Evolutionary conservation across 2,797 vertebrate species (phyloP).

Genomic region (Dermochelys coriacea): DNA sequence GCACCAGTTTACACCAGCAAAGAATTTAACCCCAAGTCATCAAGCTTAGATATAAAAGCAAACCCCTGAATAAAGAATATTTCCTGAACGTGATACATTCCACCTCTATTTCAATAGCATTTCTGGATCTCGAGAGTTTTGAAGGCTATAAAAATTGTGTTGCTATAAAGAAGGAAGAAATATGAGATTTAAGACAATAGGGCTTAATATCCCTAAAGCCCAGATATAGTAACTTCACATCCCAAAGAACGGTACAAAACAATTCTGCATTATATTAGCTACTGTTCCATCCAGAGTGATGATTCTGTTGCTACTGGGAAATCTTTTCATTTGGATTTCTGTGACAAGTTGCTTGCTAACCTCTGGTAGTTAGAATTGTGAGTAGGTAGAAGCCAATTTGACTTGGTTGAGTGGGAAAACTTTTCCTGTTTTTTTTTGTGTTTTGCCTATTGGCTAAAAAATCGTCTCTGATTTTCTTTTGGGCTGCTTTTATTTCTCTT

Average conservation of each 20-base stretch:
- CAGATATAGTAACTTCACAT: background rate
- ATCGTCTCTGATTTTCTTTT: background rate
- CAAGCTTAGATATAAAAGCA: background rate
- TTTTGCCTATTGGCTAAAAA: background rate
- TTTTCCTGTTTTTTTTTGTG: background rate
- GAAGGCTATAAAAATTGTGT: background rate
- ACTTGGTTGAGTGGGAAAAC: background rate
- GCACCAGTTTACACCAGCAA: slow-evolving; percentile 42
- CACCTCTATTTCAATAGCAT: background rate
- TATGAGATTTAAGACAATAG: background rate
- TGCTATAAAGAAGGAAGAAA: background rate
- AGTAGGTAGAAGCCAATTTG: background rate
- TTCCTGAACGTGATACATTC: background rate
- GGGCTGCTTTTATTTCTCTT: slow-evolving; percentile 6
- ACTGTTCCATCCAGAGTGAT: background rate
- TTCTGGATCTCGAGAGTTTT: background rate
- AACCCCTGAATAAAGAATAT: background rate
- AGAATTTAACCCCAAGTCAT: background rate
- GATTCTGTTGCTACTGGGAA: background rate
- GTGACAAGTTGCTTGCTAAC: background rate
- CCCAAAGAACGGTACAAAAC: background rate
- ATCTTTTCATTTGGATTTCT: background rate
- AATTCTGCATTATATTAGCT: background rate
- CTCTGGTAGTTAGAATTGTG: background rate
- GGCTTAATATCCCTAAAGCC: background rate